These are phyloP conservation scores for Eucidaris tribuloides DNA, from an alignment of 35 echinoderm and acorn worm species.

Conservation along the genomic window DNA sequence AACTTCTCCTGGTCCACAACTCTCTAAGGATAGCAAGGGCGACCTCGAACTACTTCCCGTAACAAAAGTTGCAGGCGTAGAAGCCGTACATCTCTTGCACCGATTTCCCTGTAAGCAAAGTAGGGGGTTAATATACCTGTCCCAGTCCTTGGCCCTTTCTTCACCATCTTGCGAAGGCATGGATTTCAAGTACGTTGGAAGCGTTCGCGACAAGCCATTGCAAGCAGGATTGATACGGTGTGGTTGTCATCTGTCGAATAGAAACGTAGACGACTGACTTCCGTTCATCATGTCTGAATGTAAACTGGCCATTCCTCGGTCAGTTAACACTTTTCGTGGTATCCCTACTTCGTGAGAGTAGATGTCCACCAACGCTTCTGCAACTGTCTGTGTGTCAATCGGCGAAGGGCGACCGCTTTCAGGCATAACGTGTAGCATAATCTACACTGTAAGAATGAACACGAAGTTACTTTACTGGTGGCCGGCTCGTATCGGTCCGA, in stretches of 20 bases:
- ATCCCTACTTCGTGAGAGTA: constrained; percentile 27
- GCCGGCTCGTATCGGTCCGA: constrained; percentile 38
- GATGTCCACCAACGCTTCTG: constrained; percentile 40
- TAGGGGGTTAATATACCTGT: background rate
- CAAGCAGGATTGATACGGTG: background rate
- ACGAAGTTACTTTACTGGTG: constrained; percentile 17
- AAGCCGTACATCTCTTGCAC: constrained; percentile 25
- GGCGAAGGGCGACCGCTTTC: constrained; percentile 17
- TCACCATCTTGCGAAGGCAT: constrained; percentile 26
- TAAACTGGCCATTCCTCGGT: constrained; percentile 25
- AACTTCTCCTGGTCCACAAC: background rate
- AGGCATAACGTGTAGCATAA: constrained; percentile 47
- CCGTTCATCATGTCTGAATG: too few relatives aligned
- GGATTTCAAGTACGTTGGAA: constrained; percentile 28
- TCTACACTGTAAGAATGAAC: constrained; percentile 44
- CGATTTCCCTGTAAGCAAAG: constrained; percentile 33
- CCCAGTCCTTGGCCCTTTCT: constrained; percentile 29
- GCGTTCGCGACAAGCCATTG: constrained; percentile 13
- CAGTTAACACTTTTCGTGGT: constrained; percentile 23
- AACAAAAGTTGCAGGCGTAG: background rate
- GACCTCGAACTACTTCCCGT: background rate
- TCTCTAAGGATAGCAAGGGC: background rate
- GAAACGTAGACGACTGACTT: background rate
- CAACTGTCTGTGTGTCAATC: constrained; percentile 25
- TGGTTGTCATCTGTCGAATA: background rate